phyloP scores from a whole-genome alignment of 2,113 vertebrate species.

The Actenoides hombroni region DNA sequence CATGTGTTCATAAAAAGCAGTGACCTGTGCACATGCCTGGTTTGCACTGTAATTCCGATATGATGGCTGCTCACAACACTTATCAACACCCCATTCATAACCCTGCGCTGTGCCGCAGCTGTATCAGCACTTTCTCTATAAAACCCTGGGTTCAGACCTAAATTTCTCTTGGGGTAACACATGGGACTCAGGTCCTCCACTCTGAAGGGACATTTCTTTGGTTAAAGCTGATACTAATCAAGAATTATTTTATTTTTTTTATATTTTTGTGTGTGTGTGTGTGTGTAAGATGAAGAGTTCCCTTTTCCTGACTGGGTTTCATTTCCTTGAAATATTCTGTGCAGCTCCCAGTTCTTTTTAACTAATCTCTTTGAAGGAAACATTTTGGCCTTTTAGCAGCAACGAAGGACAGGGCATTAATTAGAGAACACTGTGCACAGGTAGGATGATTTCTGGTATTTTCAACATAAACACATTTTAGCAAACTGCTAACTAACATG shows the following conservation, averaged over 20 bases:
- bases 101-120: background rate
- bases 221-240: background rate
- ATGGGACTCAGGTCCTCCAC: background rate
- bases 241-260: background rate
- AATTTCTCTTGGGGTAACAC: slow-evolving; percentile 18
- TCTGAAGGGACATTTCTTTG: background rate
- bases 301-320: background rate
- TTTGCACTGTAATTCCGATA: slow-evolving; percentile 24
- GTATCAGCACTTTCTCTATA: slow-evolving; percentile 27
- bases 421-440: background rate
- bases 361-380: background rate
- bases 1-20: slow-evolving; percentile 68
- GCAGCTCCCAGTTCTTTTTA: background rate
- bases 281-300: background rate
- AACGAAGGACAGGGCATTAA: background rate
- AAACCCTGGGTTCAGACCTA: background rate
- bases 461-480: background rate
- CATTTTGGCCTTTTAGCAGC: background rate
- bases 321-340: background rate
- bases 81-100: slow-evolving; percentile 44
- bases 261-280: background rate
- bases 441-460: background rate
- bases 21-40: slow-evolving; percentile 41
- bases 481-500: background rate
- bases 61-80: slow-evolving; percentile 29